Base-by-base conservation (phyloP, 2,888 invertebrate species). In the Leucophenga montana region DNA sequence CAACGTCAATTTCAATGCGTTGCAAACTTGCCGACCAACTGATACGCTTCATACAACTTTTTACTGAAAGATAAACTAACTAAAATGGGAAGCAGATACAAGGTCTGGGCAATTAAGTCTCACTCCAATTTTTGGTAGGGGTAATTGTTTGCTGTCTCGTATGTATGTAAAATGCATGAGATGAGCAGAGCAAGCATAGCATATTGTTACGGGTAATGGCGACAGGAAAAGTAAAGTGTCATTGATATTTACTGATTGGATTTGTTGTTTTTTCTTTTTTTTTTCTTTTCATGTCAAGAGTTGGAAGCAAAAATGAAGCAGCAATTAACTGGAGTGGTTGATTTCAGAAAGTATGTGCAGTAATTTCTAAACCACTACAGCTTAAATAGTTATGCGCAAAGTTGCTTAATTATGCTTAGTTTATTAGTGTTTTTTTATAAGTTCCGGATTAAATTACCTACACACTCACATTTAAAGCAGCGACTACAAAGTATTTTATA, bases 231-330 rank as follows among this genome's bases (percentile, higher is more conserved):
- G 59, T n/a, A 22, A 33, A 18, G 31, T 59, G 22, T 59, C 31
- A 18, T 16, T 59, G 59, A 61, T 61, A 61, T 39, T 11, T 61
- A 61, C 39, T 61, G 61, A 61, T 67, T 67, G 67, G 33, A 50
- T 53, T n/a, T n/a, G n/a, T n/a, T n/a, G n/a, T n/a, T n/a, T 66
- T 80, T 75, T 75, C 72, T 65, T 71, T 71, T 70, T 71, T 72
- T 77, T 73, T 73, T 39, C 50, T 18, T 76, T 70, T 74, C 69
- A 50, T 50, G 14, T n/a, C n/a, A n/a, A n/a, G n/a, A n/a, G n/a
- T n/a, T n/a, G n/a, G n/a, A n/a, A n/a, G n/a, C n/a, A 50, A 50
- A 50, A 16, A n/a, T 5, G 14, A 54, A 20, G 22, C 11, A 54
- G 18, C 6, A 53, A 20, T 20, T 9, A 53, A 53, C 3, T 9